phyloP scores from a whole-genome alignment of 1,140 invertebrate species.

The Gerris buenoi region DNA sequence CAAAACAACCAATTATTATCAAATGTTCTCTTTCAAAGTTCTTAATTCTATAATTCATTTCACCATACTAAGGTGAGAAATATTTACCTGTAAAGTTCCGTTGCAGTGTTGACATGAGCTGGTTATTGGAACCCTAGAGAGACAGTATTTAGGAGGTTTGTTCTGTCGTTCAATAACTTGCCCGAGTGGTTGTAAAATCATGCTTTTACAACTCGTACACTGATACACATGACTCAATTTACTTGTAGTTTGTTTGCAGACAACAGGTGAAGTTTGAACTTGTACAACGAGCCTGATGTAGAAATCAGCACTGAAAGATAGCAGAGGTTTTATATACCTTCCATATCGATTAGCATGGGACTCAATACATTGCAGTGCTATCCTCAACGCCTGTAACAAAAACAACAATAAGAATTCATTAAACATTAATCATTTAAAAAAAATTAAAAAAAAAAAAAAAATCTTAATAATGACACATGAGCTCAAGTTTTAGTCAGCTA shows the following conservation, averaged over 20 bases:
- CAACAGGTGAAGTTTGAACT: constrained; percentile 57
- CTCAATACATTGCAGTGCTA: constrained; percentile 80
- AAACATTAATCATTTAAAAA: no score
- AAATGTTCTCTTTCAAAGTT: no score
- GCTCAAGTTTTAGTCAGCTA: no score
- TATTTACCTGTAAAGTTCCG: constrained; percentile 46
- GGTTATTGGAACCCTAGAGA: constrained; percentile 49
- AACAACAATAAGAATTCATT: no score
- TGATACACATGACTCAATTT: constrained; percentile 77
- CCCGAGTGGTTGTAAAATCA: constrained; percentile 62
- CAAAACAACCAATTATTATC: no score
- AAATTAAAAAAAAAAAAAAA: no score
- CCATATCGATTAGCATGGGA: constrained; percentile 83
- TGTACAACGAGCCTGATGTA: constrained; percentile 90
- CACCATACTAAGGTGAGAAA: no score
- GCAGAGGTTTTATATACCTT: constrained; percentile 76
- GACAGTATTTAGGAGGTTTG: constrained; percentile 41
- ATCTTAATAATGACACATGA: no score
- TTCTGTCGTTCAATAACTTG: constrained; percentile 38
- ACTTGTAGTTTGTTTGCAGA: constrained; percentile 68
- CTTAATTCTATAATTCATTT: no score
- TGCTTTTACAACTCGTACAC: constrained; percentile 72
- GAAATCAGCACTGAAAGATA: constrained; percentile 91
- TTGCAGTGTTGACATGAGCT: constrained; percentile 60
- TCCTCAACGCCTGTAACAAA: constrained; percentile 62